Percentiles rank a stretch among this genome's conserved stretches.
These are phyloP conservation scores for Tragelaphus eurycerus DNA, from an alignment of 2,797 vertebrate genomes.

Conservation along the genomic window DNA sequence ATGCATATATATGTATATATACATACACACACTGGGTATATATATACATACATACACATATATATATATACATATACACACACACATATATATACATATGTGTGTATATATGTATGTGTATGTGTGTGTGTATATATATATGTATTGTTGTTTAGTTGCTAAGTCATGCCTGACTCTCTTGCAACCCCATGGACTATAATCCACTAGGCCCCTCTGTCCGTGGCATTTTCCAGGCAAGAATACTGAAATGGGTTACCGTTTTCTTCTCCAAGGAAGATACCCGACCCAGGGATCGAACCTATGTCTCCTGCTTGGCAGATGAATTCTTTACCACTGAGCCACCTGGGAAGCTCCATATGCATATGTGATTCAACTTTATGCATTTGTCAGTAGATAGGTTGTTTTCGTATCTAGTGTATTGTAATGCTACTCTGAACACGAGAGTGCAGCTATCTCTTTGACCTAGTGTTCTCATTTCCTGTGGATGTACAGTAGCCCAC, in stretches of 20 bases:
- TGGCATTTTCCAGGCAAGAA: not conserved
- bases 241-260: not conserved
- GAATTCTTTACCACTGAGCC: not conserved
- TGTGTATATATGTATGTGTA: rapidly evolving
- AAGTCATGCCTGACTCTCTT: not conserved
- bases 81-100: rapidly evolving
- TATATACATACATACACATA: not conserved
- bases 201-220: not conserved
- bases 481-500: not conserved
- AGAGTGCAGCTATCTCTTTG: not conserved
- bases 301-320: not conserved
- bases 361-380: not conserved
- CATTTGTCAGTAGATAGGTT: not conserved
- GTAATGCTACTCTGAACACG: not conserved
- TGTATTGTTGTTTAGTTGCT: not conserved
- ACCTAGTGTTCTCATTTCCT: not conserved
- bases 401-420: not conserved
- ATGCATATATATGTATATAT: not conserved
- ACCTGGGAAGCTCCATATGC: not conserved
- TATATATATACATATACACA: too few species aligned
- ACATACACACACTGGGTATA: not conserved
- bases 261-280: not conserved
- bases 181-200: not conserved
- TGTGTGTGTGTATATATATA: not conserved
- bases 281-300: not conserved